Conservation (phyloP, 1,140 invertebrate species). For the Leptinotarsa undecemlineata region DNA sequence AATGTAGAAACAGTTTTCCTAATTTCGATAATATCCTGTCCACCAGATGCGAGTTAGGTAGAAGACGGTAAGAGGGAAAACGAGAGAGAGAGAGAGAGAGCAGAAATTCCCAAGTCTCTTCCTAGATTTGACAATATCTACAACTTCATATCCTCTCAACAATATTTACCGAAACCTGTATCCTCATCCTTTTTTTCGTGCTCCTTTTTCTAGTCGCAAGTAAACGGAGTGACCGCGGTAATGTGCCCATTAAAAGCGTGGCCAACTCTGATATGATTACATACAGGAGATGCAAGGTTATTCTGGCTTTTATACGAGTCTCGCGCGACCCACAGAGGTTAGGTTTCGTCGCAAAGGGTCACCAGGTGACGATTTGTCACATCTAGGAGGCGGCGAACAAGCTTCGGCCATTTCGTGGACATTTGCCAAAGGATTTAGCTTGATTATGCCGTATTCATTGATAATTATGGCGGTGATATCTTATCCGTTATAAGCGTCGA, state of each 20-base stretch:
- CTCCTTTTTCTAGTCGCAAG: conserved; percentile 9
- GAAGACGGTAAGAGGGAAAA: no score
- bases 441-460: conserved; percentile 35
- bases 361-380: conserved; percentile 54
- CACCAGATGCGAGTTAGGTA: no score
- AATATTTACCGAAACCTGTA: no score
- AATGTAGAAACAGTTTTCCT: no score
- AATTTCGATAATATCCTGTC: no score
- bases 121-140: no score
- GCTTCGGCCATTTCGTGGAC: conserved; percentile 50
- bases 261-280: conserved; percentile 45
- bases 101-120: no score
- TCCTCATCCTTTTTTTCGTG: not conserved
- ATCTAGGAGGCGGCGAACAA: conserved; percentile 52
- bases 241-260: conserved; percentile 29
- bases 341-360: conserved; percentile 47
- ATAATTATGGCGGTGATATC: conserved; percentile 34
- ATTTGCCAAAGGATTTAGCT: conserved; percentile 37
- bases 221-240: conserved; percentile 21
- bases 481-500: not conserved
- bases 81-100: no score
- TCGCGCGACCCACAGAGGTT: conserved; percentile 44
- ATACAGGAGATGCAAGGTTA: conserved; percentile 41
- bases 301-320: conserved; percentile 43
- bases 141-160: no score